A percentile compares a stretch with the other conserved stretches of the same genome.
Conservation (phyloP, 2,113 vertebrate genomes). For the Neopipo cinnamomea region DNA sequence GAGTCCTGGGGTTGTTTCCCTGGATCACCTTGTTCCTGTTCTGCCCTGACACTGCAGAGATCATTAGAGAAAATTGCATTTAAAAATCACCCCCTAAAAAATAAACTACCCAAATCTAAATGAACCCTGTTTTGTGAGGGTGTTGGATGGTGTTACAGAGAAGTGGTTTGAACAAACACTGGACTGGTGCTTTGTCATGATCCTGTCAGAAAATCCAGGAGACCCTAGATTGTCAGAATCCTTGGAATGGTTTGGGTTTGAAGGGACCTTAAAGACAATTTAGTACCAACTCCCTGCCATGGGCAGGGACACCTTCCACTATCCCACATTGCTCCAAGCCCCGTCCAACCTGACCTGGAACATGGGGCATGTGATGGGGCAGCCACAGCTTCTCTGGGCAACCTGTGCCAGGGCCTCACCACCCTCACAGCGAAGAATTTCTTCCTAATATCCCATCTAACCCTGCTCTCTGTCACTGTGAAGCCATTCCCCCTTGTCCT, state of each 20-base stretch:
- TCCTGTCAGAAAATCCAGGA: background rate
- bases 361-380: too few species aligned
- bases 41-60: background rate
- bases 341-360: fast-evolving
- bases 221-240: background rate
- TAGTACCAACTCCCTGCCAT: fast-evolving
- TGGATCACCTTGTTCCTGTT: background rate
- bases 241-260: background rate
- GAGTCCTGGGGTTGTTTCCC: background rate
- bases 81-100: background rate
- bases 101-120: background rate
- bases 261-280: background rate
- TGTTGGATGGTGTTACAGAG: background rate
- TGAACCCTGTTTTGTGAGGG: background rate
- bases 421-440: fast-evolving
- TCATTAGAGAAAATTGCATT: background rate
- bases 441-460: too few species aligned
- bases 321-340: background rate
- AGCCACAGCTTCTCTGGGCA: background rate
- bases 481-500: background rate
- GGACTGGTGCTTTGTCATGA: background rate
- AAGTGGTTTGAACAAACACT: background rate
- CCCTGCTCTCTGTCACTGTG: fast-evolving
- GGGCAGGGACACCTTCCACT: background rate
- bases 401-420: fast-evolving